A percentile compares a stretch with the other conserved stretches of the same genome.
Conservation (phyloP, 2,113 vertebrate species). For the Platysternon megacephalum region DNA sequence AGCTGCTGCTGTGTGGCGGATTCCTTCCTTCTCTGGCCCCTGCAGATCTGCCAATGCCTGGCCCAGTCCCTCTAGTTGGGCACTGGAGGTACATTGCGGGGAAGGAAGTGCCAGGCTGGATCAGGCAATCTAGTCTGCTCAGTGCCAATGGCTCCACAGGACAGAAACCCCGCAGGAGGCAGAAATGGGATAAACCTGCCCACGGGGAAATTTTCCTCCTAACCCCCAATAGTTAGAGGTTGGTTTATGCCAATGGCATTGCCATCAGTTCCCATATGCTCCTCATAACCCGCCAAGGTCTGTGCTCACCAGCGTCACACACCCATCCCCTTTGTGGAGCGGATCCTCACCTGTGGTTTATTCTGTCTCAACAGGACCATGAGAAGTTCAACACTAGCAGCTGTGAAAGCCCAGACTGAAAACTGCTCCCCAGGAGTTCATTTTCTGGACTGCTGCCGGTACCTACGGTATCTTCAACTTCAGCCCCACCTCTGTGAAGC, state of each 20-base stretch:
- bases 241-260: neutral
- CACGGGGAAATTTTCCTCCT: neutral
- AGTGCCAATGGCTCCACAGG: neutral
- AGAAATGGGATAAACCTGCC: neutral
- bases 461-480: neutral
- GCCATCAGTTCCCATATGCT: neutral
- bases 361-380: conserved; percentile 24
- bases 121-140: neutral
- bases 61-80: neutral
- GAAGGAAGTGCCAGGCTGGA: neutral
- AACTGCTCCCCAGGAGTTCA: rapidly evolving
- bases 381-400: conserved; percentile 2
- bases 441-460: neutral
- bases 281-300: neutral
- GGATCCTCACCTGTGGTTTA: neutral
- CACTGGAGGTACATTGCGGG: neutral
- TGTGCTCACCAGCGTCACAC: neutral
- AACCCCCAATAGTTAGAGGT: neutral
- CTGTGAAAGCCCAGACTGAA: conserved; percentile 58
- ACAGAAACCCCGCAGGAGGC: neutral
- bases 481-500: neutral
- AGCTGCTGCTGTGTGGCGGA: neutral
- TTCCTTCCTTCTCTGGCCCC: neutral
- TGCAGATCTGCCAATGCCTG: neutral
- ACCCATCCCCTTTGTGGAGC: neutral